Conservation (phyloP, 2,113 vertebrate species). For the Cyprinodon brontotheroides region DNA sequence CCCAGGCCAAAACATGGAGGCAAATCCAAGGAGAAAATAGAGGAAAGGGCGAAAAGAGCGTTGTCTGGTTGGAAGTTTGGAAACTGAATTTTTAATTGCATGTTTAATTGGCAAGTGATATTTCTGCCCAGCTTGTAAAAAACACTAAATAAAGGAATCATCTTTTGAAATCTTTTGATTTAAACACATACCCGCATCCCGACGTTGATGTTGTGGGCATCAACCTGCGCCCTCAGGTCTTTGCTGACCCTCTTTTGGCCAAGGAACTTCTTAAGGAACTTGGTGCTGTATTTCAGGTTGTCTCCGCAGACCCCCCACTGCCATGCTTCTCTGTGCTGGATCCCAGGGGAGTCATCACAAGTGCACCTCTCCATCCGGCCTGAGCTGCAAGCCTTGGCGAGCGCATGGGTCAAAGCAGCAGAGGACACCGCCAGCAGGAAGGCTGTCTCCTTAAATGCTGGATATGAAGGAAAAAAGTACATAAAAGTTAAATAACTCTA, state of each 20-base stretch:
- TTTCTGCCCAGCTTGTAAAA: constrained; percentile 35
- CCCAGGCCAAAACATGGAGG: constrained; percentile 35
- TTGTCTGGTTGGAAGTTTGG: constrained; percentile 43
- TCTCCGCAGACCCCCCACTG: constrained; percentile 98
- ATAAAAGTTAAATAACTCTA: neutral
- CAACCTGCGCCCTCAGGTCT: constrained; percentile 91
- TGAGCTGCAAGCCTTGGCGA: constrained; percentile 94
- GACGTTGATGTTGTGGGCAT: constrained; percentile 93
- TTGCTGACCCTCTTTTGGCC: constrained; percentile 93
- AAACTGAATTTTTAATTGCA: constrained; percentile 26
- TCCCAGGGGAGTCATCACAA: constrained; percentile 93
- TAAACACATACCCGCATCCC: constrained; percentile 88
- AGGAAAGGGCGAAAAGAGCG: constrained; percentile 2
- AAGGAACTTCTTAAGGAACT: constrained; percentile 94
- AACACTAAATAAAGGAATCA: neutral
- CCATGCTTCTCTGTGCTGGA: constrained; percentile 96
- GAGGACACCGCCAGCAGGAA: constrained; percentile 94
- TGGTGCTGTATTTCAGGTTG: constrained; percentile 98
- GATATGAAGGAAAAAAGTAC: constrained; percentile 8
- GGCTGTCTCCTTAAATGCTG: constrained; percentile 97
- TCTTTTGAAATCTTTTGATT: neutral
- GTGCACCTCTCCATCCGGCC: constrained; percentile 98
- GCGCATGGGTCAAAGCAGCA: constrained; percentile 89
- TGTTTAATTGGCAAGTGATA: constrained; percentile 39
- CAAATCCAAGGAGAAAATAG: constrained; percentile 1